Base-by-base conservation (phyloP, 2,797 vertebrate genomes). In the Chaetodon trifasciatus region DNA sequence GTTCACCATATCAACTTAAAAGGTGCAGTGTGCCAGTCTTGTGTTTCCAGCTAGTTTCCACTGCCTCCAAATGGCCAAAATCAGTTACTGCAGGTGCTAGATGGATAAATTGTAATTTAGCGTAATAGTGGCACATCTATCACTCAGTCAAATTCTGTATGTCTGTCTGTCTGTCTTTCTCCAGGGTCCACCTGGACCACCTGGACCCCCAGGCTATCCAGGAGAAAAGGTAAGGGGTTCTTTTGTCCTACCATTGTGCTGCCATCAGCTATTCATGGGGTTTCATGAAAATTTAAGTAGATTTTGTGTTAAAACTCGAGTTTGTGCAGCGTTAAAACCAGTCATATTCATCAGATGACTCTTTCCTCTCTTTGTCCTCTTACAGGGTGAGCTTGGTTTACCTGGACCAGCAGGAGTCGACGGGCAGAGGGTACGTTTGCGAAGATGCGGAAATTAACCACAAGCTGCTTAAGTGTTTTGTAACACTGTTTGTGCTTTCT, bases 341-440 rank as follows among this genome's bases (percentile, higher is more conserved):
- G 5, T 58, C 32, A 55, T 32, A 40, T 67, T 57, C 15, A 37
- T 61, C 5, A 15, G 72, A 6, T 37, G 13, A 67, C 55, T 67
- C 13, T 46, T 53, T 66, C 13, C 1, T 55, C 12, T 60, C 11
- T 82, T 81, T 78, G 40, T 57, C 23, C 39, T 49, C 10, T 12
- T 24, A 44, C 73, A 99, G 98, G 98, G 98, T 15, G 98, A 99
- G 79, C 96, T 97, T 5, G 98, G 98, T 61, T 93, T 96, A 89
- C 97, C 97, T 0, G 98, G 98, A 9, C 94, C 93, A 32, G 96
- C 96, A 12, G 98, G 97, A 79, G 76, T 96, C 17, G 97, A 98
- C 0, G 97, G 97, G 52, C 95, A 96, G 76, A 96, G 96, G 97
- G 98, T 98, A 90, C 7, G 70, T 23, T 64, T 6, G 11, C 13